These are phyloP conservation scores for Eretmochelys imbricata DNA, from an alignment of 2,113 vertebrate genomes.

Conservation along the genomic window DNA sequence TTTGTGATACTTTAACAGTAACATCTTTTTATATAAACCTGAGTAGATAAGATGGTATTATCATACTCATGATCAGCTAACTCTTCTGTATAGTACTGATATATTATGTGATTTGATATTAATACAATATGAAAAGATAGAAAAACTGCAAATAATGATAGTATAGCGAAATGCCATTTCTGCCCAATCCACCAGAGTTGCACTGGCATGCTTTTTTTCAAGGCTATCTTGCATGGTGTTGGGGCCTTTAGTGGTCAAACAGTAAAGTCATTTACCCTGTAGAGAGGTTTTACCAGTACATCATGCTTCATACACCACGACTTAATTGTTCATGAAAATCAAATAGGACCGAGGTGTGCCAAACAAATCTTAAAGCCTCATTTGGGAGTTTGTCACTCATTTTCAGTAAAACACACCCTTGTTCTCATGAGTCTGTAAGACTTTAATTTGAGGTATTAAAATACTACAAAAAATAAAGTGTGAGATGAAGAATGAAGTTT, in stretches of 20 bases:
- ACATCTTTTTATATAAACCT: conserved; percentile 5
- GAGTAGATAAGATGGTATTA: conserved; percentile 18
- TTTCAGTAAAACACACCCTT: conserved; percentile 14
- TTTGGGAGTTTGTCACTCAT: conserved; percentile 36
- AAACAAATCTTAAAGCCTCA: conserved; percentile 37
- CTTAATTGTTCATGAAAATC: conserved; percentile 44
- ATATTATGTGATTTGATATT: conserved; percentile 4
- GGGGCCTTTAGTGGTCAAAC: background rate
- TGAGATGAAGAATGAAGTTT: background rate
- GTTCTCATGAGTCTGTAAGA: background rate
- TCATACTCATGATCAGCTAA: conserved; percentile 9
- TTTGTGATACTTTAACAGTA: conserved; percentile 10
- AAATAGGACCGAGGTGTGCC: background rate
- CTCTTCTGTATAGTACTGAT: conserved; percentile 18
- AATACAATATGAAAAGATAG: conserved; percentile 35
- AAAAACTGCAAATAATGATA: conserved; percentile 22
- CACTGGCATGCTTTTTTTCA: background rate
- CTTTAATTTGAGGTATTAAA: conserved; percentile 51
- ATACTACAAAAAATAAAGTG: conserved; percentile 29
- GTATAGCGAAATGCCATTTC: conserved; percentile 2
- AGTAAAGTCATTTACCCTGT: conserved; percentile 15
- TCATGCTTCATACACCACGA: conserved; percentile 37
- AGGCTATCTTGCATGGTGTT: conserved; percentile 6
- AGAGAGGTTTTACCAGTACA: background rate
- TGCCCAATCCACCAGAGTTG: conserved; percentile 2